phyloP scores from a whole-genome alignment of 1,140 invertebrate genomes.

The Caenorhabditis remanei region DNA sequence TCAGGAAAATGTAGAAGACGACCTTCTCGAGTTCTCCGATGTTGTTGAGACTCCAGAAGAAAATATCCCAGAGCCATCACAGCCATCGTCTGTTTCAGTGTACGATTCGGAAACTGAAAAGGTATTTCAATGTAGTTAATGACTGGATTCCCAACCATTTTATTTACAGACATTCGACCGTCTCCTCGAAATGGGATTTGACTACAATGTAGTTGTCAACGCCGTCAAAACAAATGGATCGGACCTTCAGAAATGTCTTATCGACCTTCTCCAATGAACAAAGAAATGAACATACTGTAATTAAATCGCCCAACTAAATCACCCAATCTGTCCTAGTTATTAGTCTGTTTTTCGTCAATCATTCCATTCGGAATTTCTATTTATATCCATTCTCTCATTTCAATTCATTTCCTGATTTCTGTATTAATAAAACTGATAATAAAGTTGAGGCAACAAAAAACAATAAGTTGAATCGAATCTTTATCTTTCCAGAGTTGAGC shows the following conservation, averaged over 20 bases:
- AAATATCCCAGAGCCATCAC: not conserved
- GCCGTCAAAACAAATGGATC: not conserved
- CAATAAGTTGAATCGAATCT: not conserved
- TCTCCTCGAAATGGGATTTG: slow-evolving; percentile 41
- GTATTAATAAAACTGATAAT: not conserved
- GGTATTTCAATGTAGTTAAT: not conserved
- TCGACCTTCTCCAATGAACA: not conserved
- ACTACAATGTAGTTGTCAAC: slow-evolving; percentile 1
- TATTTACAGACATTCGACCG: slow-evolving; percentile 40
- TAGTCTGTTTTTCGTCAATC: not conserved
- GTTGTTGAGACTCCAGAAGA: not conserved
- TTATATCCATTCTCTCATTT: not conserved
- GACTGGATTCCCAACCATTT: not conserved
- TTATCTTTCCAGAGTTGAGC: not conserved
- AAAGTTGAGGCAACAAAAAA: not conserved
- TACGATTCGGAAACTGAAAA: not conserved
- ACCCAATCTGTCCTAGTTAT: too few species aligned
- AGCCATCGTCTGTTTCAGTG: not conserved
- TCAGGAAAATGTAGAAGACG: not conserved
- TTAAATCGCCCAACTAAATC: not conserved
- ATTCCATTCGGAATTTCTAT: not conserved
- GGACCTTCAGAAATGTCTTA: not conserved
- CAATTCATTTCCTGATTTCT: not conserved
- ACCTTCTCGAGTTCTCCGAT: not conserved
- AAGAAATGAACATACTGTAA: not conserved